Evolutionary conservation across 2,797 vertebrate genomes (phyloP), one percentile per base, ranked within the genome.

Genomic region (Benthosema pterotum): DNA sequence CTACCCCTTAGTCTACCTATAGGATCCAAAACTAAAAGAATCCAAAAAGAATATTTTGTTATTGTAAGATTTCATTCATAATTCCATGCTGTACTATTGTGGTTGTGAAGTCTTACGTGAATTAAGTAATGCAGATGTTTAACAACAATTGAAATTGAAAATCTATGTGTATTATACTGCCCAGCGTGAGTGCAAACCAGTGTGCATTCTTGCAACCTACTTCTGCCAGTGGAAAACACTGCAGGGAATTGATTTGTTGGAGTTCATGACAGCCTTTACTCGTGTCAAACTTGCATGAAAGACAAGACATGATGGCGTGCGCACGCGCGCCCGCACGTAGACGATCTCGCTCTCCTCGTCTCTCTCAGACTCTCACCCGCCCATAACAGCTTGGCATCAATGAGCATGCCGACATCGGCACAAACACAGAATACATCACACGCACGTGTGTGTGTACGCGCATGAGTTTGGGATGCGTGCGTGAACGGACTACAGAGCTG

Each of bases 191-290:
- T 63, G 65, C 65, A 70, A 67, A 69, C 52, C 60, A 66, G 54
- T 52, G 72, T 77, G 63, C 45, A 81, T 69, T 75, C 71, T 71
- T 80, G n/a, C 75, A 80, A 75, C 65, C 65, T 79, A 57, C 69
- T 72, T 84, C 75, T 83, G 71, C 69, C 69, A 74, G 50, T 42
- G 64, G 52, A 67, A 80, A 57, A 84, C 77, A 73, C 82, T 76
- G 67, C 42, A 57, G 82, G 81, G 85, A 80, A 83, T 83, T 83
- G 78, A 84, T 82, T 73, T 77, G 82, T 82, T 42, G 71, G 71
- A 84, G 82, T 83, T 82, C 77, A 88, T 71, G 82, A 84, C 76
- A 80, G 72, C 60, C 65, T 77, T 79, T 77, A 67, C 77, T 80
- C 64, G 71, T 74, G 78, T 79, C 74, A 80, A 76, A 84, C 79